Base-by-base conservation (phyloP, 2,113 vertebrate genomes). In the Syrmaticus mikado region DNA sequence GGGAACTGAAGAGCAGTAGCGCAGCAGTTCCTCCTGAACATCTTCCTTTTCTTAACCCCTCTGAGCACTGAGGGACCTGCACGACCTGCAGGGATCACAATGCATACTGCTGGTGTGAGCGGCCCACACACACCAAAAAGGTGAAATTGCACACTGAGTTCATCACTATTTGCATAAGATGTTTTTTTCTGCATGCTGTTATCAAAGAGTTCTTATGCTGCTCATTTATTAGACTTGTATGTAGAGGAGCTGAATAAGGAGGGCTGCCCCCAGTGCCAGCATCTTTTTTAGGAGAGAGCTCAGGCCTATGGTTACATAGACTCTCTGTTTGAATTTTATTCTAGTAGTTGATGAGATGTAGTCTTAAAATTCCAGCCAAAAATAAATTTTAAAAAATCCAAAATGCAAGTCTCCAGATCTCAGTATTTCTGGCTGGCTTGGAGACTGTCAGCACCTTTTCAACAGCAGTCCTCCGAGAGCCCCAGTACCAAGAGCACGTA, bases 21-120 rank as follows among this genome's bases (percentile, higher is more conserved):
- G 7, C 50, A 50, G 55, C 9, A 13, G 50, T 41, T 79, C 17
- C 58, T 41, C 10, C 32, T 9, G 8, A 60, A 65, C 22, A 34
- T 58, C 53, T 12, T 89, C 38, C 25, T 60, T 65, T 45, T n/a
- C 25, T 50, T 40, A 19, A 24, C 40, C 19, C 1, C 24, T 28
- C 30, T 22, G 50, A 28, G 53, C 62, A 34, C 11, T 0, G 1
- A 46, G 50, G 25, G n/a, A 6, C 14, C 64, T 38, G 34, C 4
- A 1, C 32, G 66, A 48, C 57, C 74, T 82, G 58, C 40, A 41
- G 75, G 48, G 58, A 36, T 27, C 72, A 13, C 55, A 30, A 60
- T 36, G 85, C 1, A 43, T 40, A 1, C 7, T 34, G 8, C 52
- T 52, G 78, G 5, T 8, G 21, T 34, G 50, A 62, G 67, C 45